Evolutionary conservation across 2,113 vertebrate species (phyloP), one percentile per base, ranked within the genome.

Genomic region (Haemorhous mexicanus): DNA sequence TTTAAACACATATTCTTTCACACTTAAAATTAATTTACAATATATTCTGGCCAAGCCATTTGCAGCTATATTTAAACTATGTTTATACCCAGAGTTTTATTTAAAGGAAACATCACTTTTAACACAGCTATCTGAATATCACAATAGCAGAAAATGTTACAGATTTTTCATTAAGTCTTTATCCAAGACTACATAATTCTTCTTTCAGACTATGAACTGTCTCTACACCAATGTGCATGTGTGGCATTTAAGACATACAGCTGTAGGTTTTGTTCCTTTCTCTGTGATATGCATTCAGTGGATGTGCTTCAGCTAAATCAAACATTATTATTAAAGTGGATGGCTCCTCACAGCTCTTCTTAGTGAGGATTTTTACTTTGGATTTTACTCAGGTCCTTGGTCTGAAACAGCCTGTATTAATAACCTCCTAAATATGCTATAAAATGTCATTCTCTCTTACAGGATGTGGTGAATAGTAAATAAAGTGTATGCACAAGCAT

Each of bases 151-250:
- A 77, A 56, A 76, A 33, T 21, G 2, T 18, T 33, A 68, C 1
- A 50, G 43, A 46, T 84, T 82, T 41, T 50, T 62, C 33, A 52
- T 16, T 47, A 44, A 47, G 7, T 50, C 63, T 78, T 61, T 73
- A 88, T 21, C 24, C 22, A 46, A 67, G 18, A 75, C 13, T 14
- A 37, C 1, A 22, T 16, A 55, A 47, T 43, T 76, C 32, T 80
- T 67, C 41, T 16, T 79, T 67, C 32, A 77, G 30, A 68, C 35
- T 32, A 37, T 17, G 23, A 79, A 35, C 28, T 49, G 16, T 35
- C 37, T 64, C 43, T 50, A 35, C 19, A 28, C 16, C 26, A 52
- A 26, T 8, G 17, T 8, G 17, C 23, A 59, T 0, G 0, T 28
- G 22, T 30, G 12, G 22, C 32, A 44, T 49, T 76, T 76, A 52